Conservation (phyloP, 2,797 vertebrate genomes). For the Chaenodraco wilsoni region DNA sequence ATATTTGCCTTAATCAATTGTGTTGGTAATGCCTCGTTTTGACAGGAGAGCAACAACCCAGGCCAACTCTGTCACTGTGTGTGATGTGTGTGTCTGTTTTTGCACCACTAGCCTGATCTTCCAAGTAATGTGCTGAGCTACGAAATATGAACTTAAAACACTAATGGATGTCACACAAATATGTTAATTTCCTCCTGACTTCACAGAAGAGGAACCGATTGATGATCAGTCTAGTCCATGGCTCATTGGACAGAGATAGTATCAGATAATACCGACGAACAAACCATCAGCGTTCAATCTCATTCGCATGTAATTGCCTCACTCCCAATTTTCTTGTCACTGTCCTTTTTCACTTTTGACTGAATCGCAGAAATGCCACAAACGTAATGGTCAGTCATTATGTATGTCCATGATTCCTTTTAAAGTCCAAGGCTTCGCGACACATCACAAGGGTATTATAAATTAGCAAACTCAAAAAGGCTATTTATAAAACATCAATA, state of each 20-base stretch:
- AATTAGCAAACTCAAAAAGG: constrained; percentile 4
- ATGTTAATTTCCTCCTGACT: constrained; percentile 44
- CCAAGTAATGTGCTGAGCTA: constrained; percentile 57
- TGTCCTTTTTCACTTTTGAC: constrained; percentile 33
- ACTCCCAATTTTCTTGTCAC: constrained; percentile 16
- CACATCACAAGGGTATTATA: constrained; percentile 15
- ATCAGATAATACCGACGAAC: constrained; percentile 24
- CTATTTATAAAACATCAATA: constrained; percentile 33
- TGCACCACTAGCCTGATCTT: constrained; percentile 32
- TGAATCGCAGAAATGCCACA: constrained; percentile 27
- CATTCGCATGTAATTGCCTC: constrained; percentile 38
- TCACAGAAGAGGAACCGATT: constrained; percentile 43
- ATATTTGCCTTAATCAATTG: constrained; percentile 38
- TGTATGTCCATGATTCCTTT: constrained; percentile 22
- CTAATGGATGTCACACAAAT: constrained; percentile 60
- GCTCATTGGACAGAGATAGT: constrained; percentile 55
- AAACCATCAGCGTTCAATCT: constrained; percentile 15
- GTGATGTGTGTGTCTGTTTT: constrained; percentile 11
- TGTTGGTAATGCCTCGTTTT: constrained; percentile 30
- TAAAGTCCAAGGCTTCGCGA: constrained; percentile 10
- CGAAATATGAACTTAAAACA: constrained; percentile 46
- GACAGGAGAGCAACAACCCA: constrained; percentile 9
- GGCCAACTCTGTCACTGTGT: constrained; percentile 2
- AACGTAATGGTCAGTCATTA: constrained; percentile 13
- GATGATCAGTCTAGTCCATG: constrained; percentile 54